These are phyloP conservation scores for Cirrhinus molitorella DNA, from an alignment of 2,797 vertebrate species.

Conservation along the genomic window DNA sequence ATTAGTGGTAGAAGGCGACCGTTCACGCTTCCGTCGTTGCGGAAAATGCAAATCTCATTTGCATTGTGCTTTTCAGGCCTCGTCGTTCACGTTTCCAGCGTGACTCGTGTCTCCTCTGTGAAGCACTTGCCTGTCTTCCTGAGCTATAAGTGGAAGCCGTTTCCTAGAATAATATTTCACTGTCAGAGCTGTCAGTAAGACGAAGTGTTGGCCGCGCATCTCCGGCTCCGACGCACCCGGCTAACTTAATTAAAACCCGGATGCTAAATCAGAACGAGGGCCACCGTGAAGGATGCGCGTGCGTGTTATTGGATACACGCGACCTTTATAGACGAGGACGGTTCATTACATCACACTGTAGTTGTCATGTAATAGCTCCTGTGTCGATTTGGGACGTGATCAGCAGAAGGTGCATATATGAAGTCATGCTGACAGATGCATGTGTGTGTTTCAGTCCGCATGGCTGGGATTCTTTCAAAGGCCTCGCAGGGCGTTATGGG, in stretches of 20 bases:
- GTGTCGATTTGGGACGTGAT: slow-evolving; percentile 19
- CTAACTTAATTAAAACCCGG: slow-evolving; percentile 67
- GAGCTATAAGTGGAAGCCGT: slow-evolving; percentile 71
- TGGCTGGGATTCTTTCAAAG: slow-evolving; percentile 75
- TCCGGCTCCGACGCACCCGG: slow-evolving; percentile 58
- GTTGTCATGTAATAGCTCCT: neutral
- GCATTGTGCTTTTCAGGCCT: neutral
- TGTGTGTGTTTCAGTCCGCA: slow-evolving; percentile 14
- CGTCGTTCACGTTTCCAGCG: neutral
- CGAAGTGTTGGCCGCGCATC: slow-evolving; percentile 61
- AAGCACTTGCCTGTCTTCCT: slow-evolving; percentile 69
- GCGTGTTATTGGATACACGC: slow-evolving; percentile 28
- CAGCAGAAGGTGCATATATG: slow-evolving; percentile 52
- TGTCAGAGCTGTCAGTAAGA: slow-evolving; percentile 68
- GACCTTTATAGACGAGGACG: neutral
- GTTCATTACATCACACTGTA: slow-evolving; percentile 25
- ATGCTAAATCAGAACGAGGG: slow-evolving; percentile 50
- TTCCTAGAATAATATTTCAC: slow-evolving; percentile 70
- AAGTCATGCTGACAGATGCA: slow-evolving; percentile 76
- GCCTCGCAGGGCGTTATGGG: slow-evolving; percentile 64
- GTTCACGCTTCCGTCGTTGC: neutral
- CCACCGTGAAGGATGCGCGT: slow-evolving; percentile 6
- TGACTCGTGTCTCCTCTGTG: slow-evolving; percentile 33
- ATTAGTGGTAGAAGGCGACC: neutral
- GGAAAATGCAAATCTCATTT: neutral